These are phyloP conservation scores for Geopemphigus sp. DNA, from an alignment of 1,140 invertebrate species.

Conservation along the genomic window DNA sequence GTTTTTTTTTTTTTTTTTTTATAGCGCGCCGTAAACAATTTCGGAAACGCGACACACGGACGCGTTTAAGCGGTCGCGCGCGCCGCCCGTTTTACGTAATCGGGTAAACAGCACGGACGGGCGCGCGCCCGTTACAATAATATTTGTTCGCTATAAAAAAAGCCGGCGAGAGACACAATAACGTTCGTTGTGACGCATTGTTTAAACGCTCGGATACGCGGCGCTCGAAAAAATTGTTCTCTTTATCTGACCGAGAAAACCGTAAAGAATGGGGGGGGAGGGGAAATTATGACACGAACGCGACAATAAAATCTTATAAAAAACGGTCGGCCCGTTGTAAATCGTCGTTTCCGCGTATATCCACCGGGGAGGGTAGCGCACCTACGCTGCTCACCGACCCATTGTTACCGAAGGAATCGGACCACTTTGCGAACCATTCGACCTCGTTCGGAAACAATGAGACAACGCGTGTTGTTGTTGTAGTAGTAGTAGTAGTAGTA, in stretches of 20 bases:
- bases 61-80: neutral
- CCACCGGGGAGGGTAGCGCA: neutral
- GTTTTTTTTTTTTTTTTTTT: too few species aligned
- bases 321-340: neutral
- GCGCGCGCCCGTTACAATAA: neutral
- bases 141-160: conserved; percentile 10
- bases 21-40: conserved; percentile 3
- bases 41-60: neutral
- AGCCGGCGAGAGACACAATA: neutral
- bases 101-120: neutral
- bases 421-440: conserved; percentile 17
- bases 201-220: neutral
- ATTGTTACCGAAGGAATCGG: neutral
- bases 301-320: too few species aligned
- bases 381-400: neutral
- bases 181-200: neutral
- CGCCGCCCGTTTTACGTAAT: conserved; percentile 1
- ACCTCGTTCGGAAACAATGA: conserved; percentile 21
- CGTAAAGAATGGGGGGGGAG: too few species aligned
- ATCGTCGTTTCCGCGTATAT: neutral
- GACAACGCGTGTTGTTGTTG: neutral
- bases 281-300: too few species aligned
- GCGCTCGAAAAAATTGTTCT: too few species aligned
- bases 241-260: too few species aligned
- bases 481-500: neutral